Evolutionary conservation across 2,888 invertebrate genomes (phyloP).

Genomic region (Periphyllus acericola): DNA sequence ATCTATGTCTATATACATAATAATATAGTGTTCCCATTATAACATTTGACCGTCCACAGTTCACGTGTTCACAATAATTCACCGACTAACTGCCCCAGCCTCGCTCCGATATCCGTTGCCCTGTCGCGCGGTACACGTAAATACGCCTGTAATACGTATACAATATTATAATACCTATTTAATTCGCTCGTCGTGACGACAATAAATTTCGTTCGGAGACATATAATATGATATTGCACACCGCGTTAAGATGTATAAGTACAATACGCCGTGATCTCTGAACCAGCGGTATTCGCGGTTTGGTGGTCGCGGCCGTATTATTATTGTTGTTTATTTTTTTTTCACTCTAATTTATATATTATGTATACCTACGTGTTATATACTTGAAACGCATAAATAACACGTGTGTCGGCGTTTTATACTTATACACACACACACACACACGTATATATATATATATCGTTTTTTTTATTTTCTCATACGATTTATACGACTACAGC

Average conservation of each 20-base stretch:
- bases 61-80: background rate
- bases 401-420: background rate
- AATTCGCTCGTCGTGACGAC: background rate
- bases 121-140: background rate
- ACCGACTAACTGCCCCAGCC: background rate
- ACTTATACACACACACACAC: background rate
- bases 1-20: too few species aligned
- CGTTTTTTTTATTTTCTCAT: background rate
- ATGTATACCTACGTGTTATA: too few species aligned
- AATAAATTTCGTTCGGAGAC: background rate
- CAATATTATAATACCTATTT: background rate
- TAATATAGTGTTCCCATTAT: background rate
- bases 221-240: background rate
- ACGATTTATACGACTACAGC: background rate
- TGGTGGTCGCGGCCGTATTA: background rate
- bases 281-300: background rate
- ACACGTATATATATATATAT: too few species aligned
- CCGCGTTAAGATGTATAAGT: background rate
- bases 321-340: background rate
- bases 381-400: background rate
- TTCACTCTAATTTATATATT: conserved; percentile 1
- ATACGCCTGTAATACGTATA: too few species aligned
- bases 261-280: background rate
- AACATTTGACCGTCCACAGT: too few species aligned
- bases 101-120: background rate